Base-by-base conservation (phyloP, 1,140 invertebrate genomes). In the Drosophila dunni region DNA sequence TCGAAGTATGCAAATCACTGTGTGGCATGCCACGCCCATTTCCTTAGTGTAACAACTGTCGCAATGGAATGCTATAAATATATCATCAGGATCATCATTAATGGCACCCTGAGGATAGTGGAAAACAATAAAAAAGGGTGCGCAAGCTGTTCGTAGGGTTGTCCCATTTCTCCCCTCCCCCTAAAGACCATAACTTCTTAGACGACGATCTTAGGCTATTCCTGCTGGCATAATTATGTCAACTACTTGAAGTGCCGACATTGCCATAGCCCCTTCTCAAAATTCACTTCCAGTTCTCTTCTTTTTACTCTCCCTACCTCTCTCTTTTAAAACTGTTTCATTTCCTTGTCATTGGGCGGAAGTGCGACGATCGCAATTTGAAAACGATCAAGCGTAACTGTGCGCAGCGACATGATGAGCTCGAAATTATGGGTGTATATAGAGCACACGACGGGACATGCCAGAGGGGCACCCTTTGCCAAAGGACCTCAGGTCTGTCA, bases 341-440 rank as follows among this genome's bases (percentile, higher is more conserved):
- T 40, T 15, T 11, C 11, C 15, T 46, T 20, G 11, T 60, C 17
- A 48, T 56, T 73, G 51, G 69, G 77, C 84, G 84, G 80, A 89
- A 89, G 81, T 89, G 80, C 76, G 71, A 61, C 68, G 84, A 57
- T 70, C 67, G 85, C 84, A 89, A 89, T 89, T 89, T 71, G 72
- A 90, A 89, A 89, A 89, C 84, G 84, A 89, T 89, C 85, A 89
- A 89, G 85, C 84, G 85, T 72, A 85, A 81, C 82, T 63, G 51
- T 66, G 51, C 34, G 34, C 44, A 53, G 24, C 46, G 54, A 57
- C 70, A 67, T 65, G 74, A 83, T 81, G 71, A 79, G 79, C 66
- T 68, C 45, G 50, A 88, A 83, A 88, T 89, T 89, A 88, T 70
- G 84, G 72, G 73, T 89, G 60, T 69, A 70, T 79, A 68, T 66